Percentiles rank a stretch among this genome's conserved stretches.
These are phyloP conservation scores for Thunnus thynnus DNA, from an alignment of 2,113 vertebrate species.

Conservation along the genomic window DNA sequence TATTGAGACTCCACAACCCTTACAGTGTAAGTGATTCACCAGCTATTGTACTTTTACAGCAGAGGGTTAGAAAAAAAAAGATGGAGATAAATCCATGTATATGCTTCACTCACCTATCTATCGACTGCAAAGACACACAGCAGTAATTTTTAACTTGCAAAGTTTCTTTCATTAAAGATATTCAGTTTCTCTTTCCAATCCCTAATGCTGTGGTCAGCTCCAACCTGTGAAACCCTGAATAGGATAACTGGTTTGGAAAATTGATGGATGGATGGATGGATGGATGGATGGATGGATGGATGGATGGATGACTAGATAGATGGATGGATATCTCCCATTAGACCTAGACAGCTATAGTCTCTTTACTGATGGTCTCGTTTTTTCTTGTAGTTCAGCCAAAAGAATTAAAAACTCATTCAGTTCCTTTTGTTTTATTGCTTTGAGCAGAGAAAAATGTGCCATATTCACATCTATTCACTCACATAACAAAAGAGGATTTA, in stretches of 20 bases:
- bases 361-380: conserved; percentile 13
- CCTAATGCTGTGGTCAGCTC: neutral
- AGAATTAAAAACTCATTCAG: conserved; percentile 49
- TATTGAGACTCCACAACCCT: neutral
- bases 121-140: too few relatives aligned
- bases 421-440: conserved; percentile 56
- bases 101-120: too few relatives aligned
- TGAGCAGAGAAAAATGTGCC: conserved; percentile 48
- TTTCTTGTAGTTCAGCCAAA: conserved; percentile 49
- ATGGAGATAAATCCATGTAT: neutral
- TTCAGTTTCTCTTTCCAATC: too few relatives aligned
- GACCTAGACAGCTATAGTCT: neutral
- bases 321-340: conserved; percentile 6
- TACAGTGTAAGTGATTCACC: neutral
- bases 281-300: conserved; percentile 8
- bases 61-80: neutral
- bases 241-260: neutral
- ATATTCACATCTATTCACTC: conserved; percentile 40
- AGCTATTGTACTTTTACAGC: neutral
- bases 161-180: too few relatives aligned
- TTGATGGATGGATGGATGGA: neutral
- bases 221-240: too few relatives aligned
- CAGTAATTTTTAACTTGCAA: too few relatives aligned
- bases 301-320: neutral
- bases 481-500: conserved; percentile 60